Conservation (phyloP, 2,797 vertebrate genomes). For the Typhlichthys subterraneus region DNA sequence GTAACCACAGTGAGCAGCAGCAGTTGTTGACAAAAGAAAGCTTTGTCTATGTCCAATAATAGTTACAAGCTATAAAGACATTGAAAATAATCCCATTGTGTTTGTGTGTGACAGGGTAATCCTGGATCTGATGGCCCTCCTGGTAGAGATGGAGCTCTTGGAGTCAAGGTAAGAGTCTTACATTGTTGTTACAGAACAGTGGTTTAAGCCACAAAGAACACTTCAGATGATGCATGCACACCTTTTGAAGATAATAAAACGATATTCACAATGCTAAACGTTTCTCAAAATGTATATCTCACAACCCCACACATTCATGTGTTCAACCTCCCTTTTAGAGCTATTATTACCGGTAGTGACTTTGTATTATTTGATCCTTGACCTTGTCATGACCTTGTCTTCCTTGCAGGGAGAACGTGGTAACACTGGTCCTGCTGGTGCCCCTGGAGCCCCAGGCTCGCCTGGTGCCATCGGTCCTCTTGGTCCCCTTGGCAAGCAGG, state of each 20-base stretch:
- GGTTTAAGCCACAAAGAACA: no score
- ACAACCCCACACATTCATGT: no score
- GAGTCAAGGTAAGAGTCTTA: conserved; percentile 84
- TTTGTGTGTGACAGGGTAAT: conserved; percentile 79
- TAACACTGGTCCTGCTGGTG: conserved; percentile 87
- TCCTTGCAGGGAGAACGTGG: conserved; percentile 90
- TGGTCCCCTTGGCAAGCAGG: conserved; percentile 95
- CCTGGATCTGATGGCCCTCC: conserved; percentile 93
- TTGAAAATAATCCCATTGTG: neutral
- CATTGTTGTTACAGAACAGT: neutral
- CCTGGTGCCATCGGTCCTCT: conserved; percentile 88
- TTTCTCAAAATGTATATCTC: no score
- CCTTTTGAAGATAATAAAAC: no score
- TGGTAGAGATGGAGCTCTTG: conserved; percentile 89
- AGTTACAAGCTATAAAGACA: no score
- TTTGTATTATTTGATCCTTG: neutral
- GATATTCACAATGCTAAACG: no score
- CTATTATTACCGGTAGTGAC: no score
- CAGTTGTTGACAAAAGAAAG: no score
- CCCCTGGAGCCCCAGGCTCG: conserved; percentile 88
- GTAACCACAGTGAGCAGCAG: no score
- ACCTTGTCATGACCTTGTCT: conserved; percentile 31
- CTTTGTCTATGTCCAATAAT: no score
- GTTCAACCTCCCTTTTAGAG: no score
- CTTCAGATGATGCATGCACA: no score